Conservation (phyloP, 2,113 vertebrate genomes). For the Anthoscopus minutus region DNA sequence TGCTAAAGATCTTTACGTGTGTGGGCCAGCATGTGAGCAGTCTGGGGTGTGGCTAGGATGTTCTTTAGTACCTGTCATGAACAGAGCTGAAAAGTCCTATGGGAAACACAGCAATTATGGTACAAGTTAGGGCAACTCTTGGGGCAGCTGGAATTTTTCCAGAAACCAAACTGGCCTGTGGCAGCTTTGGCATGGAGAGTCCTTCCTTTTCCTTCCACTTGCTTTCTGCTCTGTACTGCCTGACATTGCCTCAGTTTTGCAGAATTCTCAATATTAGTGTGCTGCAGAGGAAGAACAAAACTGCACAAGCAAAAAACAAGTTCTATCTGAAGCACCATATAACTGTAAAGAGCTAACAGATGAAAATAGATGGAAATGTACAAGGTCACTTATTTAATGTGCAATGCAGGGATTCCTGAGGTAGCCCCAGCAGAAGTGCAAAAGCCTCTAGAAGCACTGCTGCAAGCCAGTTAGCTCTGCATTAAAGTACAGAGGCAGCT, state of each 20-base stretch:
- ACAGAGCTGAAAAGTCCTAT: background rate
- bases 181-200: background rate
- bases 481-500: background rate
- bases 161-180: background rate
- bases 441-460: background rate
- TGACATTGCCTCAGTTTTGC: background rate
- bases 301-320: background rate
- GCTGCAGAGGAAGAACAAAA: background rate
- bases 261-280: background rate
- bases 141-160: background rate
- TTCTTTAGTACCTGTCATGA: background rate
- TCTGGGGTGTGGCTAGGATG: background rate
- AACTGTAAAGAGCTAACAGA: background rate
- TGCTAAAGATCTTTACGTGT: background rate
- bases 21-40: background rate
- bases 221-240: background rate
- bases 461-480: background rate
- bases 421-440: background rate
- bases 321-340: background rate
- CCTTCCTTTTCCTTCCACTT: background rate
- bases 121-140: constrained; percentile 3
- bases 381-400: background rate
- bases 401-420: background rate
- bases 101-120: background rate
- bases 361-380: background rate